phyloP scores from a whole-genome alignment of 2,797 vertebrate species.

The Onychomys torridus region DNA sequence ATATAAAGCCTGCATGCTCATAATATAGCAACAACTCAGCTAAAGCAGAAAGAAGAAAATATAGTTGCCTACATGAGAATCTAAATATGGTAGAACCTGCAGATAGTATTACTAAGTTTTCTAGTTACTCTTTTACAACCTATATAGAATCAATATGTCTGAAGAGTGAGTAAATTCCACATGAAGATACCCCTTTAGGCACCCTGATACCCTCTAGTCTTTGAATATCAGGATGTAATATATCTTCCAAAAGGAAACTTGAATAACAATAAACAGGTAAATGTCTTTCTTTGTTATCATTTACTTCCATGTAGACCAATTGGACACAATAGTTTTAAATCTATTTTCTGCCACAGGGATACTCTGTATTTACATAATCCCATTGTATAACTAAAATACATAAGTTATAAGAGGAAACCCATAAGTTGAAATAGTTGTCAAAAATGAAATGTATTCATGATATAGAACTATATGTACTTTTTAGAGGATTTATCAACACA shows the following conservation, averaged over 20 bases:
- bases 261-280: conserved; percentile 14
- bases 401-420: neutral
- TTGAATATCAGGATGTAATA: neutral
- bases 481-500: conserved; percentile 35
- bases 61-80: neutral
- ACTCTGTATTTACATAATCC: neutral
- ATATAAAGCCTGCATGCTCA: neutral
- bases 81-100: conserved; percentile 31
- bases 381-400: neutral
- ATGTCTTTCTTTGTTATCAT: neutral
- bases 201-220: neutral
- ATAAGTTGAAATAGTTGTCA: neutral
- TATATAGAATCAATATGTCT: neutral
- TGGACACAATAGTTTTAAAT: neutral
- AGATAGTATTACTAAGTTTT: conserved; percentile 35
- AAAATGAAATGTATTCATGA: conserved; percentile 28
- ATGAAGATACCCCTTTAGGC: neutral
- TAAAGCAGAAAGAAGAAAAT: conserved; percentile 24
- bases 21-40: neutral
- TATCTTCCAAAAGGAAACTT: conserved; percentile 4
- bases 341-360: conserved; percentile 17
- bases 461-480: neutral
- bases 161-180: neutral
- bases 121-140: conserved; percentile 33
- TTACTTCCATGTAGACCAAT: neutral